phyloP scores from a whole-genome alignment of 2,888 invertebrate genomes.

The Danaus chrysippus region DNA sequence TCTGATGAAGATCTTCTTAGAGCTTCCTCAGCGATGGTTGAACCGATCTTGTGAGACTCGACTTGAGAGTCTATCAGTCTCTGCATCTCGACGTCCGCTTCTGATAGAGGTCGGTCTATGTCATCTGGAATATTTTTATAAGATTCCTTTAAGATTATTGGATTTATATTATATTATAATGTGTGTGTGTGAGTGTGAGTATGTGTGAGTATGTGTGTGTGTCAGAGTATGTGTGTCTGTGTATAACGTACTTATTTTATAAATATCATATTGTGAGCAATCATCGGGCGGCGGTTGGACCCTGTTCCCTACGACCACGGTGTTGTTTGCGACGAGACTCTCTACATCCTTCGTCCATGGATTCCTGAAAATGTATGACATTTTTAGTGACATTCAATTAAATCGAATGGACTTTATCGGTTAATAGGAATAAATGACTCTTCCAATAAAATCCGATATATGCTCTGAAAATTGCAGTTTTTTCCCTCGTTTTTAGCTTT shows the following conservation, averaged over 20 bases:
- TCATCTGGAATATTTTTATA: slow-evolving; percentile 9
- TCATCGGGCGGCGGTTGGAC: slow-evolving; percentile 29
- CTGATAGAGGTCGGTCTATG: slow-evolving; percentile 44
- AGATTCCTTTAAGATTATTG: neutral
- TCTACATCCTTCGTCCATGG: slow-evolving; percentile 98
- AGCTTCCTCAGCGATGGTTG: slow-evolving; percentile 90
- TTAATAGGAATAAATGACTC: too few species aligned
- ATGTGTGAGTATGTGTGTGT: neutral
- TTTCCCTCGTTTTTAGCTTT: too few species aligned
- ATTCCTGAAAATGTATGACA: slow-evolving; percentile 70
- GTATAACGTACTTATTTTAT: slow-evolving; percentile 51
- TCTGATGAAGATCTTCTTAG: slow-evolving; percentile 55
- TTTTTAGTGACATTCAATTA: too few species aligned
- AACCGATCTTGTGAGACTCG: slow-evolving; percentile 91
- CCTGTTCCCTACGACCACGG: slow-evolving; percentile 72
- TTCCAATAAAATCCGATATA: too few species aligned
- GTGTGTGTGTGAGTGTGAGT: neutral
- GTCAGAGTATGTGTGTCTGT: neutral
- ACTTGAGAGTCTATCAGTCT: slow-evolving; percentile 86
- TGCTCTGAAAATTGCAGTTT: too few species aligned
- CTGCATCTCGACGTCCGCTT: slow-evolving; percentile 82
- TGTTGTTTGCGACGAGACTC: slow-evolving; percentile 92
- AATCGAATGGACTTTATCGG: too few species aligned
- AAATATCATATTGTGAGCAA: slow-evolving; percentile 40
- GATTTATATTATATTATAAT: neutral